Base-by-base conservation (phyloP, 2,888 invertebrate genomes). In the Brassicogethes aeneus region DNA sequence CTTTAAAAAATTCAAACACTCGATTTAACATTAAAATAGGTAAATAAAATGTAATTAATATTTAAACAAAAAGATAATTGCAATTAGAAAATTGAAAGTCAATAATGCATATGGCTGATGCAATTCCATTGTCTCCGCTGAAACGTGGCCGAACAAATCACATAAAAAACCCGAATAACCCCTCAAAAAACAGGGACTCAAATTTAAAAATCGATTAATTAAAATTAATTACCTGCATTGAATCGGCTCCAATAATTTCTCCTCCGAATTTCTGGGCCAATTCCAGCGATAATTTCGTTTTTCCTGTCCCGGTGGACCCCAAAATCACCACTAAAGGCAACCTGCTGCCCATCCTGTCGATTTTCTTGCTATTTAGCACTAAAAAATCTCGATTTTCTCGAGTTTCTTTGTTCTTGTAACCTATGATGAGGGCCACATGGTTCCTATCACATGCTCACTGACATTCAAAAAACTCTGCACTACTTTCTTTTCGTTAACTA, bases 241-340 rank as follows among this genome's bases (percentile, higher is more conserved):
- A 95, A 79, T 99, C 99, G 0, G 96, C 95, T 61, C 94, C 95
- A 44, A 99, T 87, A 42, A 99, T 85, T 76, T 97, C 96, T 16
- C 92, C 88, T 51, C 75, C 75, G 66, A 87, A 92, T 61, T 75
- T 80, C 57, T 80, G 77, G 0, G 94, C 95, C 49, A 99, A 71
- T 72, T 95, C 89, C 43, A 99, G 75, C 42, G 92, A 88, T 53
- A 99, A 72, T 70, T 95, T 95, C 1, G 97, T 94, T 74, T 99
- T 99, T 41, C 99, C 99, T 3, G 90, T 85, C 7, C 96, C 99
- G 31, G 99, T 99, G 17, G 95, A 85, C 55, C 99, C 99, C 52
- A 96, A 75, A 70, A 99, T 83, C 37, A 95, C 85, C 57, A 97
- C 81, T 60, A 89, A 70, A 49, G 90, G 89, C 55, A 78, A 39